These are phyloP conservation scores for Caenorhabditis doughertyi DNA, from an alignment of 2,888 invertebrate genomes.

Conservation along the genomic window DNA sequence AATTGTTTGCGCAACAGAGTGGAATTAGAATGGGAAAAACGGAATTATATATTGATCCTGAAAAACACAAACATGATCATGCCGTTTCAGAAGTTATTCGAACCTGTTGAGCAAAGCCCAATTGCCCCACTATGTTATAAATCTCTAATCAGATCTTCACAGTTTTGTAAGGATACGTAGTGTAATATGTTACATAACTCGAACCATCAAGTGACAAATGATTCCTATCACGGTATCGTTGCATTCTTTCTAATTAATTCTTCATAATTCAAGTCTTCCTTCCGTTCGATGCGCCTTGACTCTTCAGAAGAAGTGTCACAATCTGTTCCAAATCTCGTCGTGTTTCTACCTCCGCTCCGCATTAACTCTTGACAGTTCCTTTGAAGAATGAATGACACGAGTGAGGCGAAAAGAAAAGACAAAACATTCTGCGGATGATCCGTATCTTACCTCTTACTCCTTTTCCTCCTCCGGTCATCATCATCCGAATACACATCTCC, in stretches of 20 bases:
- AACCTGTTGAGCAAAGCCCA: no score
- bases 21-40: not conserved
- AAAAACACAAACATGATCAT: no score
- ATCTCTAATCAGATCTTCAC: no score
- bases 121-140: no score
- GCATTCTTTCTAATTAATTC: constrained; percentile 1
- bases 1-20: constrained; percentile 13
- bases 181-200: not conserved
- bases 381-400: constrained; percentile 23
- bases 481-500: constrained; percentile 22
- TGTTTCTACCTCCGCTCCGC: not conserved
- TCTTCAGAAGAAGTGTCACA: constrained; percentile 30
- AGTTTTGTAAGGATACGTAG: not conserved
- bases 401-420: constrained; percentile 27
- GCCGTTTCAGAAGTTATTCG: no score
- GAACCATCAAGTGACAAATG: constrained; percentile 23
- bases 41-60: not conserved
- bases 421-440: constrained; percentile 48
- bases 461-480: constrained; percentile 14
- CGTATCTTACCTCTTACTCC: constrained; percentile 46
- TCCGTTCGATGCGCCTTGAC: constrained; percentile 6
- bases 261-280: constrained; percentile 12
- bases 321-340: constrained; percentile 50
- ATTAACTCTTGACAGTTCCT: constrained; percentile 21
- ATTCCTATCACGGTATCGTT: constrained; percentile 6